Evolutionary conservation across 2,888 invertebrate genomes (phyloP).

Genomic region (Agrochola lychnidis): DNA sequence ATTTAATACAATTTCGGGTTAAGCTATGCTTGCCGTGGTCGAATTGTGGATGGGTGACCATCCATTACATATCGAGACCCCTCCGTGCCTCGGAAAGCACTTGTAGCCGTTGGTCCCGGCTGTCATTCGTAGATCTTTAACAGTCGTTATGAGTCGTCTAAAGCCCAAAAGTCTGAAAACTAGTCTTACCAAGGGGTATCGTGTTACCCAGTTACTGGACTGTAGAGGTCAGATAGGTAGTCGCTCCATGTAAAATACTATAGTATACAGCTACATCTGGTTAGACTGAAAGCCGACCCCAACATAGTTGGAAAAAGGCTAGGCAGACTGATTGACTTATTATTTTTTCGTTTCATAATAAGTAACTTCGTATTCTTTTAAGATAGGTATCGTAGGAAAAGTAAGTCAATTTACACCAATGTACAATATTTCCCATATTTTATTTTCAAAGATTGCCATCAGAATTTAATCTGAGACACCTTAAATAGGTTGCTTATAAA

Average conservation of each 20-base stretch:
- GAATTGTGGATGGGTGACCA: background rate
- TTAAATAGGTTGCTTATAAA: background rate
- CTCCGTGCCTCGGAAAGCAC: background rate
- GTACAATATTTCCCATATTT: background rate
- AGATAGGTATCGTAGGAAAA: no score
- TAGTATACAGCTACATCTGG: background rate
- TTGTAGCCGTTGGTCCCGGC: background rate
- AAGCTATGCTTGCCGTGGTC: no score
- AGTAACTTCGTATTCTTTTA: no score
- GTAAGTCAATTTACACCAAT: background rate
- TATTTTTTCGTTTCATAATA: no score
- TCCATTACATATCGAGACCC: background rate
- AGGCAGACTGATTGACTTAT: background rate
- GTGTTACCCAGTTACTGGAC: no score
- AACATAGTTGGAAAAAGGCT: background rate
- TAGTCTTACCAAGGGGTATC: no score
- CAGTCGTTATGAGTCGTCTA: no score
- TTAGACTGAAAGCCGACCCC: background rate
- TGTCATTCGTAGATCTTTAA: background rate
- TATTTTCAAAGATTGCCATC: conserved; percentile 4
- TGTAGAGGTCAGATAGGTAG: no score
- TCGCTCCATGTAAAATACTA: background rate
- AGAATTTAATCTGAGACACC: background rate
- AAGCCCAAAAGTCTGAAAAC: no score
- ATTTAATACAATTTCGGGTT: no score